Evolutionary conservation across 2,888 invertebrate genomes (phyloP), one percentile per base, ranked within the genome.

Genomic region (Amphipoea lucens): DNA sequence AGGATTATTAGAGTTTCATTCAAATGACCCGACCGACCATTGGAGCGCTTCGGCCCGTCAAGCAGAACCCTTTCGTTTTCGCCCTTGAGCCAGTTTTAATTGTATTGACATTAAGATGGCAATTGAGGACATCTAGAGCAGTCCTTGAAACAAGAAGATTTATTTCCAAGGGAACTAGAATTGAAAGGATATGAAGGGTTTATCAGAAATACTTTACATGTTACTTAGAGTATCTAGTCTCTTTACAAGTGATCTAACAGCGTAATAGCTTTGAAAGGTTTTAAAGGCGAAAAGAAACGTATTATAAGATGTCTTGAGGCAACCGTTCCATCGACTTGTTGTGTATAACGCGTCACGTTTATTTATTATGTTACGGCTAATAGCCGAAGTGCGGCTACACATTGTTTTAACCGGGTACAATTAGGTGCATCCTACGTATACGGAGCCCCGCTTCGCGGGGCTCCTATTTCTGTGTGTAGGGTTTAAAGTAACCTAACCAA

Each of bases 51-150:
- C 88, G 77, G 29, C 23, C 76, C 54, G 75, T 88, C 82, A 89
- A 91, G 90, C 92, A 89, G 90, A 86, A 89, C 90, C 90, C 92
- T 80, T 92, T 94, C 91, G 87, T 89, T 90, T 92, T 89, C 74
- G 91, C 91, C 94, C 94, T 94, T 94, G 92, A 89, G 84, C 78
- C 78, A 69, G 85, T 76, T 86, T 84, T 91, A 89, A 82, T 76
- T 62, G 51, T 67, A 89, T 89, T 89, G 88, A 83, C 85, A 76
- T 85, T 73, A 66, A 75, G 60, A 57, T 74, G 51, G 45, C 54
- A 63, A 78, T 79, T 69, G n/a, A 85, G 48, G 45, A 23, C n/a
- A 51, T 80, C 36, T 70, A 40, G 36, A 78, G 7, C 29, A 51
- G 51, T 79, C 74, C 68, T 74, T 80, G 74, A 68, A 51, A 68